These are phyloP conservation scores for Sarcophaga variegata DNA, from an alignment of 2,888 invertebrate species.

Conservation along the genomic window DNA sequence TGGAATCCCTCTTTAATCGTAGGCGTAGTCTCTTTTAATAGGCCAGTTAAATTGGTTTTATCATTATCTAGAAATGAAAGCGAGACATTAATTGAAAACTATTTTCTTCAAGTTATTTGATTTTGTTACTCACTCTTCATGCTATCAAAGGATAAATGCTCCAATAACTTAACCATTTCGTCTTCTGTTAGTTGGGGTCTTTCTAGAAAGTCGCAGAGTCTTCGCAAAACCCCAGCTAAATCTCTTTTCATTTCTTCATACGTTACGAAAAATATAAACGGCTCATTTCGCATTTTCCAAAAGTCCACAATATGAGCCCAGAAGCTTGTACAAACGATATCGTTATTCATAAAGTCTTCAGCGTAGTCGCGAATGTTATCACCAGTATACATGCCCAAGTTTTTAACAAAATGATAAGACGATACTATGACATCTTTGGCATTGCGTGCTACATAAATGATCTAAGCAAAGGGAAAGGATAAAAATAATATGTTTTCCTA, in stretches of 20 bases:
- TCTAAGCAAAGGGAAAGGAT: not conserved
- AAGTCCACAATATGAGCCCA: conserved; percentile 72
- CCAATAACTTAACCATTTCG: conserved; percentile 31
- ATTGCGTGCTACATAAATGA: conserved; percentile 90
- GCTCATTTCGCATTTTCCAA: conserved; percentile 70
- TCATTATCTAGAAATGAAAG: conserved; percentile 27
- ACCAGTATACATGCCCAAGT: conserved; percentile 84
- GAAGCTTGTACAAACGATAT: conserved; percentile 64
- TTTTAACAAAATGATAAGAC: conserved; percentile 86
- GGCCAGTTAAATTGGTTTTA: conserved; percentile 18
- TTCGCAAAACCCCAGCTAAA: conserved; percentile 58
- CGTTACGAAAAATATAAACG: conserved; percentile 70
- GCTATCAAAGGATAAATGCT: conserved; percentile 61
- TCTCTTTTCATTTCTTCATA: conserved; percentile 73
- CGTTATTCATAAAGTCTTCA: conserved; percentile 61
- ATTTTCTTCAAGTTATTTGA: too few species aligned
- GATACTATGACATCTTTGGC: conserved; percentile 92
- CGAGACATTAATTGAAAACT: too few species aligned
- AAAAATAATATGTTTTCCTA: too few species aligned
- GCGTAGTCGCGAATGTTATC: conserved; percentile 83
- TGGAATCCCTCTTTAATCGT: not conserved
- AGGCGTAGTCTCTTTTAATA: conserved; percentile 12
- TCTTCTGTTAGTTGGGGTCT: conserved; percentile 42
- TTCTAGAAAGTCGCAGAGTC: conserved; percentile 64
- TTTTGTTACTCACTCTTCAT: conserved; percentile 54